A percentile compares a stretch with the other conserved stretches of the same genome.
phyloP scores from a whole-genome alignment of 2,797 vertebrate species.

The Staurois parvus region DNA sequence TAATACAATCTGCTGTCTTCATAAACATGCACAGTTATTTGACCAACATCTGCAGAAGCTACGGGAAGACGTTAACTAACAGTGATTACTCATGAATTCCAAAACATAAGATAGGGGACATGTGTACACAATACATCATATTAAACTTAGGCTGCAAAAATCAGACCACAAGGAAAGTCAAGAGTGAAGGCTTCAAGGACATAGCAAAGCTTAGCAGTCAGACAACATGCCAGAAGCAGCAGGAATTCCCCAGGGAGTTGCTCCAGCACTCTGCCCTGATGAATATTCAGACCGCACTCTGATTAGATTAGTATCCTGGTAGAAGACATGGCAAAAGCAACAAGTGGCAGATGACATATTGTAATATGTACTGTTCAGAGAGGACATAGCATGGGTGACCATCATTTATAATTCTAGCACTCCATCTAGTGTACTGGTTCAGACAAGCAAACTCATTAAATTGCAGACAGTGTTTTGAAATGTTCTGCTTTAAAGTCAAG shows the following conservation, averaged over 20 bases:
- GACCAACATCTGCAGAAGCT: not conserved
- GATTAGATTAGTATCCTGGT: constrained; percentile 49
- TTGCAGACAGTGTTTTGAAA: constrained; percentile 22
- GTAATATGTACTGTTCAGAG: not conserved
- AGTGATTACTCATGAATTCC: constrained; percentile 26
- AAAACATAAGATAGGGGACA: constrained; percentile 28
- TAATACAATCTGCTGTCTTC: not conserved
- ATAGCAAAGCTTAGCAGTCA: constrained; percentile 16
- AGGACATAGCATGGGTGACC: constrained; percentile 13
- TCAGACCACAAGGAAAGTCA: constrained; percentile 15
- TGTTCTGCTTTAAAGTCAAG: constrained; percentile 1
- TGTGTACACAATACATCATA: not conserved
- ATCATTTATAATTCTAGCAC: constrained; percentile 68
- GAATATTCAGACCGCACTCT: constrained; percentile 47
- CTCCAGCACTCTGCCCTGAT: constrained; percentile 5
- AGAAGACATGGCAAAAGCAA: constrained; percentile 47
- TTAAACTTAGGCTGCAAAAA: constrained; percentile 44
- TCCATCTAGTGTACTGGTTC: constrained; percentile 75
- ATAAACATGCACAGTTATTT: not conserved
- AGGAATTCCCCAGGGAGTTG: constrained; percentile 33
- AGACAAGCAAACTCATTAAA: constrained; percentile 57
- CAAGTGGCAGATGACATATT: constrained; percentile 40
- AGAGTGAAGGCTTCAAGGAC: constrained; percentile 43
- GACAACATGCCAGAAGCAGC: constrained; percentile 22
- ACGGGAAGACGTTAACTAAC: constrained; percentile 10